Evolutionary conservation across 2,888 invertebrate species (phyloP), one percentile per base, ranked within the genome.

Genomic region (Coremacera marginata): DNA sequence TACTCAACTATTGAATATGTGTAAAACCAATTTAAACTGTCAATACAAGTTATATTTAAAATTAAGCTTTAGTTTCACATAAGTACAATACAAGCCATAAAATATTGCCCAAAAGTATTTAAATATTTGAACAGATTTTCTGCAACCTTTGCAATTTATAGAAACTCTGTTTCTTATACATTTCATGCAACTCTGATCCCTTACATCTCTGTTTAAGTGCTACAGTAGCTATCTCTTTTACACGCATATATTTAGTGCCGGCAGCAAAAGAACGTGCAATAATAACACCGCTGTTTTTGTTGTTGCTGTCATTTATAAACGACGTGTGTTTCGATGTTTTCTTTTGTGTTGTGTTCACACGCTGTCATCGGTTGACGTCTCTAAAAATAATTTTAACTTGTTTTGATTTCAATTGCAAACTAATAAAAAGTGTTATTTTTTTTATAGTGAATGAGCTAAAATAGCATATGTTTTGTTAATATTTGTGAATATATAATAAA

Each of bases 301-400:
- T 37, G 22, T n/a, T 65, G 19, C 44, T 44, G 44, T 65, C 37
- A 60, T 22, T 22, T 44, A 37, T 22, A 34, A 16, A 5, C 34
- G 37, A 65, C 44, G 65, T 65, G 34, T 16, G n/a, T 65, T 65
- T 37, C 19, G 34, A 7, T 65, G 16, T 37, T 67, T 34, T 22
- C 19, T 22, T 22, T 22, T 22, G n/a, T 55, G 44, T 67, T 49
- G 19, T 51, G 11, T 51, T 68, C 44, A n/a, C 11, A 49, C 57
- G 57, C 51, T 51, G 68, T 68, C 68, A 68, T 49, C 51, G 8
- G 37, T 34, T 57, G 71, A 34, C 55, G 14, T 51, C 27, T 22
- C 51, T 25, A 19, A 11, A 49, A 19, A 57, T 71, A 11, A 34
- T 55, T 22, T 57, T 49, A 51, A 49, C 9, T 57, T 55, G 9